Evolutionary conservation across 2,888 invertebrate genomes (phyloP).

Genomic region (Acleris literana): DNA sequence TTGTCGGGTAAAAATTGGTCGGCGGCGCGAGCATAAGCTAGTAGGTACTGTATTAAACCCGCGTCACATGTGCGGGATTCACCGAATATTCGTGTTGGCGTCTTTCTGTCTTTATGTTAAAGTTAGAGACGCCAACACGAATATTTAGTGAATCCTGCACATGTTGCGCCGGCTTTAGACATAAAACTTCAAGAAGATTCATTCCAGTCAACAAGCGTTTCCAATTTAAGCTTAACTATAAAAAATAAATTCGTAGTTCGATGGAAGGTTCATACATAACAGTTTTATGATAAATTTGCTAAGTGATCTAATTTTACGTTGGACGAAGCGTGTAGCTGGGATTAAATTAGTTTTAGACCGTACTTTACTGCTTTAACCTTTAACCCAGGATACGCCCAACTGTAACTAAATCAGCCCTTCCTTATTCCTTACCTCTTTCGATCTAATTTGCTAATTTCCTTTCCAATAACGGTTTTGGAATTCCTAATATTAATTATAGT

Average conservation of each 20-base stretch:
- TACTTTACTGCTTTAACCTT: conserved; percentile 15
- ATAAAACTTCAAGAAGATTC: no score
- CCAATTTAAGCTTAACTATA: no score
- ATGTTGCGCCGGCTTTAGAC: no score
- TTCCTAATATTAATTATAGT: conserved; percentile 18
- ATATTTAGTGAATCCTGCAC: no score
- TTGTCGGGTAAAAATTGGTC: no score
- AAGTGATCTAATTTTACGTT: not conserved
- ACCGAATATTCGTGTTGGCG: no score
- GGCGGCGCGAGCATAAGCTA: no score
- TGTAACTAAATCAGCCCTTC: conserved; percentile 28
- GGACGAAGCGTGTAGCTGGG: not conserved
- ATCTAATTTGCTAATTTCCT: conserved; percentile 16
- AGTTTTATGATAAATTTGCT: not conserved
- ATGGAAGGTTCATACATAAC: not conserved
- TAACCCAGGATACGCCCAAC: conserved; percentile 24
- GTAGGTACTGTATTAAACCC: no score
- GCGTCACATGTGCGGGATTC: no score
- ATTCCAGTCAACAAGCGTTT: no score
- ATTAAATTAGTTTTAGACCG: conserved; percentile 5
- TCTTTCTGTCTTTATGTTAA: no score
- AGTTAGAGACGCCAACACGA: no score
- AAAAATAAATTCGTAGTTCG: not conserved
- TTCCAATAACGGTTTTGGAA: conserved; percentile 25
- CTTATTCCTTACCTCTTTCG: conserved; percentile 24